These are phyloP conservation scores for Argyrosomus japonicus DNA, from an alignment of 2,113 vertebrate genomes.

Conservation along the genomic window DNA sequence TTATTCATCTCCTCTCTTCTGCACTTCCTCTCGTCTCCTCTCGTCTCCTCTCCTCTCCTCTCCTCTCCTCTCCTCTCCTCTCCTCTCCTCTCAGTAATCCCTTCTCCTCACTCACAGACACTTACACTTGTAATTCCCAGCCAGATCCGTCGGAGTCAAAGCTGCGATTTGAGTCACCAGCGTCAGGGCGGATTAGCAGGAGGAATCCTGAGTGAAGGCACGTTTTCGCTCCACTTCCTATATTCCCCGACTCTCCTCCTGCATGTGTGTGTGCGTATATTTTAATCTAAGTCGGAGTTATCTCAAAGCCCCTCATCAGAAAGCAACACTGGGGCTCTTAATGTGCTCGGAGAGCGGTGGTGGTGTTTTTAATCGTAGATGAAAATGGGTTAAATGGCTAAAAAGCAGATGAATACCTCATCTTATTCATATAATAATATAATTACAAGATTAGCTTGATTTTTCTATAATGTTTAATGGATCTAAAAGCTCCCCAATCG, in stretches of 20 bases:
- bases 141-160: constrained; percentile 78
- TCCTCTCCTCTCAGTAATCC: constrained; percentile 72
- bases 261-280: not conserved
- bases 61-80: constrained; percentile 8
- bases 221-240: constrained; percentile 59
- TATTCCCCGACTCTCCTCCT: constrained; percentile 27
- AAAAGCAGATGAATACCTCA: constrained; percentile 54
- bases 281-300: constrained; percentile 50
- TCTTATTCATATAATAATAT: constrained; percentile 59
- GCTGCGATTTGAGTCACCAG: constrained; percentile 76
- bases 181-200: constrained; percentile 77
- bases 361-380: constrained; percentile 58
- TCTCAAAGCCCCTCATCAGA: constrained; percentile 58
- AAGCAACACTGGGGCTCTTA: constrained; percentile 32
- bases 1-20: too few species aligned
- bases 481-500: constrained; percentile 35
- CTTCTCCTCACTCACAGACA: constrained; percentile 78
- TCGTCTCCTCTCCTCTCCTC: not conserved
- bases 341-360: constrained; percentile 10
- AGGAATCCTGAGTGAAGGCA: constrained; percentile 77
- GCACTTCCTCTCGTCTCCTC: not conserved
- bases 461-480: constrained; percentile 55
- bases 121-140: constrained; percentile 84
- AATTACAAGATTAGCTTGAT: constrained; percentile 69
- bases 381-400: constrained; percentile 50